Evolutionary conservation across 2,797 vertebrate genomes (phyloP).

Genomic region (Oophaga sylvatica): DNA sequence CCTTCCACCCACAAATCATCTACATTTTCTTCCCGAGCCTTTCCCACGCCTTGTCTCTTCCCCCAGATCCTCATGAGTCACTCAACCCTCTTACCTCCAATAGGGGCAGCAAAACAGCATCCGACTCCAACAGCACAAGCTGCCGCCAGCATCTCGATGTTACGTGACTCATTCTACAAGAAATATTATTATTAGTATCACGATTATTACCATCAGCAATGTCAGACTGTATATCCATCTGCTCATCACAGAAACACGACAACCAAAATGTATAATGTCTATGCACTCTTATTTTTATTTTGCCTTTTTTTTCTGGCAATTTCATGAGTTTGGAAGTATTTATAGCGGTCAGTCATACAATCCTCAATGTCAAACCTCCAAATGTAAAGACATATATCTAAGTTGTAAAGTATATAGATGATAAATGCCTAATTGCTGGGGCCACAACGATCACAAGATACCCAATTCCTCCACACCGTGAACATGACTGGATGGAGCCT

Average conservation of each 20-base stretch:
- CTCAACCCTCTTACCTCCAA: slow-evolving; percentile 83
- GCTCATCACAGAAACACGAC: neutral
- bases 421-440: too few relatives aligned
- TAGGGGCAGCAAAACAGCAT: slow-evolving; percentile 96
- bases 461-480: too few relatives aligned
- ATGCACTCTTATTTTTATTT: neutral
- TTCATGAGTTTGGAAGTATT: too few relatives aligned
- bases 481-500: too few relatives aligned
- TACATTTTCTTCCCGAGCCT: slow-evolving; percentile 10
- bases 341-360: too few relatives aligned
- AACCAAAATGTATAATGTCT: neutral
- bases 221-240: neutral
- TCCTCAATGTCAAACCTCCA: too few relatives aligned
- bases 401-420: neutral
- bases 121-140: slow-evolving; percentile 96
- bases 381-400: neutral
- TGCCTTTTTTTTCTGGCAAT: neutral
- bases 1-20: slow-evolving; percentile 4
- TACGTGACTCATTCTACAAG: slow-evolving; percentile 90
- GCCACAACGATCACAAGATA: too few relatives aligned
- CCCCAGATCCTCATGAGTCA: slow-evolving; percentile 4
- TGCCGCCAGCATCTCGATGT: slow-evolving; percentile 95
- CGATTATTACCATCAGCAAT: neutral
- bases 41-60: slow-evolving; percentile 20
- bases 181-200: neutral